These are phyloP conservation scores for Nephrotoma flavescens DNA, from an alignment of 2,888 invertebrate species.

Conservation along the genomic window DNA sequence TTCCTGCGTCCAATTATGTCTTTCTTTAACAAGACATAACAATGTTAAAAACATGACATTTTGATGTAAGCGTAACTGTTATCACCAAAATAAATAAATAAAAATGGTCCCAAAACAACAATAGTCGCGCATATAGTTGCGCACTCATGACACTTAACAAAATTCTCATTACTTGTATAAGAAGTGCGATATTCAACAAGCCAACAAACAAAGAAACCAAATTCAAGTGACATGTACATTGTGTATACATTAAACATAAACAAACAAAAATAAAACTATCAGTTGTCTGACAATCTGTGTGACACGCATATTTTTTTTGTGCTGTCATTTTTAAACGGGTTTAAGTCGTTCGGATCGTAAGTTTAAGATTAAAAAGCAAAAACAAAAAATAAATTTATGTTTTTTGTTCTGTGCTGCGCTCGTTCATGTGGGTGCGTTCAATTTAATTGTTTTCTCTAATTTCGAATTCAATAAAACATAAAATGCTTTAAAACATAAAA, in stretches of 20 bases:
- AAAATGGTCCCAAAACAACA: background rate
- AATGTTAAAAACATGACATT: background rate
- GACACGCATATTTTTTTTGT: background rate
- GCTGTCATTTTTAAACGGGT: background rate
- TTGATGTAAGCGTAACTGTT: background rate
- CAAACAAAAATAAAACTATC: background rate
- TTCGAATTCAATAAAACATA: background rate
- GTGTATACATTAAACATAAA: background rate
- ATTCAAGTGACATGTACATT: background rate
- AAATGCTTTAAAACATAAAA: background rate
- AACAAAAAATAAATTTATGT: background rate
- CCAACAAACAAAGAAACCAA: background rate
- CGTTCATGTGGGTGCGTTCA: background rate
- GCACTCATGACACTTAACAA: background rate
- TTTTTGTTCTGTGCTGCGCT: background rate
- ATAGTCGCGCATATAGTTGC: background rate
- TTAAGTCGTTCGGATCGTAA: background rate
- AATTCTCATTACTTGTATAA: background rate
- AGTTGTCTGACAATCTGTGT: background rate
- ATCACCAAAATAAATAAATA: background rate
- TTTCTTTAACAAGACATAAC: background rate
- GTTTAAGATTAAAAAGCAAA: background rate
- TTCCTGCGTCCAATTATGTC: too few relatives aligned
- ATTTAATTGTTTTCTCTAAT: background rate
- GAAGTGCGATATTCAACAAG: background rate